A percentile compares a stretch with the other conserved stretches of the same genome.
phyloP scores from a whole-genome alignment of 2,797 vertebrate genomes.

The Emydoidea blandingii region DNA sequence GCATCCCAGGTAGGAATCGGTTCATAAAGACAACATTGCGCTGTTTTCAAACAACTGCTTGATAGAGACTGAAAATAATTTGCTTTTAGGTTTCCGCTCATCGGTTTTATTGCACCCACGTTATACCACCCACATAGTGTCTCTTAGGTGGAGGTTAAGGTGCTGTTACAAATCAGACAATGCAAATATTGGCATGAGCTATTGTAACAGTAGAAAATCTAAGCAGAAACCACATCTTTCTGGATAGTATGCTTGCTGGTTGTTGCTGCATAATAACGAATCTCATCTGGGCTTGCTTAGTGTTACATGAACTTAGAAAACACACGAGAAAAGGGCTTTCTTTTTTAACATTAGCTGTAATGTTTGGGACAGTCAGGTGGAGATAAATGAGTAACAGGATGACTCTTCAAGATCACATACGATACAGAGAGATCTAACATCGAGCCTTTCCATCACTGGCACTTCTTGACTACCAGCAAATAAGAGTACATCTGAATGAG shows the following conservation, averaged over 20 bases:
- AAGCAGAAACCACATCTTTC: fast-evolving
- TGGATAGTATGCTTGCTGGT: fast-evolving
- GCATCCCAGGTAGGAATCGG: background rate
- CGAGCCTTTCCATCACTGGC: background rate
- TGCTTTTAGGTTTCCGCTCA: background rate
- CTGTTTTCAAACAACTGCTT: background rate
- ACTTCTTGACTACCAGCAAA: background rate
- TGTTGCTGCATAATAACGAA: background rate
- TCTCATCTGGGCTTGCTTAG: fast-evolving
- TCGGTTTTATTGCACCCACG: background rate
- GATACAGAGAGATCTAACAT: fast-evolving
- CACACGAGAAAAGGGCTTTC: background rate
- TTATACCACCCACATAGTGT: background rate
- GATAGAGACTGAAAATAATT: background rate
- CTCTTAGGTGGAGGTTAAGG: background rate
- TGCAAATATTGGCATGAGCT: background rate
- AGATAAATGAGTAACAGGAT: background rate
- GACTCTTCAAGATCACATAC: fast-evolving
- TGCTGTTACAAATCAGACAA: background rate
- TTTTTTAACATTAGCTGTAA: fast-evolving
- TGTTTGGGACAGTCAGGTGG: fast-evolving
- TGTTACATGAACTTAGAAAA: background rate
- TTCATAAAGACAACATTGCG: fast-evolving
- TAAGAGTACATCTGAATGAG: background rate
- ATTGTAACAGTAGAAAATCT: fast-evolving